Percentiles rank a stretch among this genome's conserved stretches.
Conservation (phyloP, 2,888 invertebrate genomes). For the Acleris laterana region DNA sequence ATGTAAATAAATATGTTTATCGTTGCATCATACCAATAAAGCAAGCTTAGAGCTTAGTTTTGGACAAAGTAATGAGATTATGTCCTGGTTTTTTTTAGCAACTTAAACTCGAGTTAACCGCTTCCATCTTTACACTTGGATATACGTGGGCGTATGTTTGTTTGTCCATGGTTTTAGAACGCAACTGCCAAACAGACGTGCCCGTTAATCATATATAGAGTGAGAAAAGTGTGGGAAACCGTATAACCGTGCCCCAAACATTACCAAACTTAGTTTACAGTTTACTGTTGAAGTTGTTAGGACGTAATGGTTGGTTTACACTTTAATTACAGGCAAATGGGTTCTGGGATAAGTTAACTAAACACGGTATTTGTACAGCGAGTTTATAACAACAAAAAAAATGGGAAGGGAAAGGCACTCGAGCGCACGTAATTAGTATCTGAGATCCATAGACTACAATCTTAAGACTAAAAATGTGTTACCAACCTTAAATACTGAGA, state of each 20-base stretch:
- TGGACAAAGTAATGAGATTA: no score
- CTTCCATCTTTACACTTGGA: slow-evolving; percentile 4
- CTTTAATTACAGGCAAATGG: slow-evolving; percentile 13
- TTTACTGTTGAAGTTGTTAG: slow-evolving; percentile 3
- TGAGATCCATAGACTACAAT: no score
- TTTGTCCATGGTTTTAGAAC: slow-evolving; percentile 40
- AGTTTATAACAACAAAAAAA: no score
- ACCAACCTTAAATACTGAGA: no score
- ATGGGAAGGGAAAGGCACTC: no score
- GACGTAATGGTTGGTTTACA: slow-evolving; percentile 3
- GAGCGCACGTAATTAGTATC: no score
- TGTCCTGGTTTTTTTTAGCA: no score
- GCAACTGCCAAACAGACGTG: slow-evolving; percentile 35
- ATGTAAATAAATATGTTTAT: no score
- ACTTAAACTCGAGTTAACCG: neutral
- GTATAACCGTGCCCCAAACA: slow-evolving; percentile 3
- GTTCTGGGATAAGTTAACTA: neutral
- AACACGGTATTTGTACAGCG: no score
- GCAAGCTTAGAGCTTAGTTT: no score
- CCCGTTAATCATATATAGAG: slow-evolving; percentile 37
- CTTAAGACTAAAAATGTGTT: no score
- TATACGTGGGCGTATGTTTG: slow-evolving; percentile 36
- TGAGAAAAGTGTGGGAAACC: slow-evolving; percentile 23
- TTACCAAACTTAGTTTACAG: slow-evolving; percentile 1
- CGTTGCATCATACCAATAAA: no score